These are phyloP conservation scores for Otolemur crassicaudatus DNA, from an alignment of 2,797 vertebrate genomes.

Conservation along the genomic window DNA sequence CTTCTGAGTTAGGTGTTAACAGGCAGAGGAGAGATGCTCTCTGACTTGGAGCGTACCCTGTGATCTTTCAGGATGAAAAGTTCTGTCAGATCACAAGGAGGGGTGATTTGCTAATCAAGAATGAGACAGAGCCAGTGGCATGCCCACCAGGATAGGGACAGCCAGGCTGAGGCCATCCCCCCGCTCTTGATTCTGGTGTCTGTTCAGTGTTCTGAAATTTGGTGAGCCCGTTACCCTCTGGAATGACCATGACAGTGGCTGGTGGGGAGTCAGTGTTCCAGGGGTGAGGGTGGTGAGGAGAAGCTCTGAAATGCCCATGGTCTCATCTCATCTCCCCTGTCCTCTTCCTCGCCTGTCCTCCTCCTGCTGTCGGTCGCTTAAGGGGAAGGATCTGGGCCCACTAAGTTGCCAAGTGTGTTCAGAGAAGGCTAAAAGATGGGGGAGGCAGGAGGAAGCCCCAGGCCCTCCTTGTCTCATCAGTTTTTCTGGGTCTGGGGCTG, in stretches of 20 bases:
- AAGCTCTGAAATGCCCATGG: neutral
- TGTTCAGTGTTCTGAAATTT: neutral
- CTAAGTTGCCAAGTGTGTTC: neutral
- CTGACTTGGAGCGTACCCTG: neutral
- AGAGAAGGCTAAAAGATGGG: neutral
- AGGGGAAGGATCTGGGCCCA: neutral
- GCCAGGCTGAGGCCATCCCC: too few relatives aligned
- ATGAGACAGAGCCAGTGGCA: neutral
- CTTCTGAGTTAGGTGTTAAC: neutral
- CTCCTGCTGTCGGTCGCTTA: neutral
- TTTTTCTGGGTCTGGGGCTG: neutral
- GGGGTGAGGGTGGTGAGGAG: neutral
- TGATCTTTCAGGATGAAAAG: constrained; percentile 23
- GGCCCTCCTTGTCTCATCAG: neutral
- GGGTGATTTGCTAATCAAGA: neutral
- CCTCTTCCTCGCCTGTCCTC: rapidly evolving
- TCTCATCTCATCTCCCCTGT: neutral
- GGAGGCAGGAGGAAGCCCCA: neutral
- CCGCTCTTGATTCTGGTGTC: neutral
- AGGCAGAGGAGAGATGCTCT: neutral
- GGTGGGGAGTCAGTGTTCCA: neutral
- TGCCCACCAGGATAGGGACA: neutral
- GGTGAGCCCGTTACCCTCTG: neutral
- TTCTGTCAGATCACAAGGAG: neutral
- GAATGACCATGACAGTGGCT: neutral